Evolutionary conservation across 2,113 vertebrate genomes (phyloP).

Genomic region (Caranx melampygus): DNA sequence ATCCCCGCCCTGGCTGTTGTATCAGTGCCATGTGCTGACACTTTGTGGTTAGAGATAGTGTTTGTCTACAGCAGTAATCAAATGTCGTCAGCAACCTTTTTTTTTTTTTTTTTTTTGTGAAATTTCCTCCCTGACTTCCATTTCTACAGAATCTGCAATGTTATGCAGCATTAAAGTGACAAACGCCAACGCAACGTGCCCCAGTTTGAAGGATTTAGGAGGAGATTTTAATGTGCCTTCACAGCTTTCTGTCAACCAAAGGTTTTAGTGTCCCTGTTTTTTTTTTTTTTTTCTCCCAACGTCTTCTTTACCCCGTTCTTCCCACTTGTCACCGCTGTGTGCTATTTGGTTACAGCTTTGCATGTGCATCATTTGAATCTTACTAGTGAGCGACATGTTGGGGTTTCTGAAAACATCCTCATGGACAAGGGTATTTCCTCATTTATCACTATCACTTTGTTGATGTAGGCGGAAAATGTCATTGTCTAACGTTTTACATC

Average conservation of each 20-base stretch:
- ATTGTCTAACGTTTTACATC: background rate
- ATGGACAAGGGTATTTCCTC: slow-evolving; percentile 47
- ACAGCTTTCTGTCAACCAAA: slow-evolving; percentile 75
- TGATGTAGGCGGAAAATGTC: slow-evolving; percentile 34
- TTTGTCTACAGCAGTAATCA: slow-evolving; percentile 20
- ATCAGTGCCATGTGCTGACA: slow-evolving; percentile 27
- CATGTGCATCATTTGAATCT: slow-evolving; percentile 64
- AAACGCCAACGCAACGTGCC: slow-evolving; percentile 46
- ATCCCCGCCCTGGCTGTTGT: slow-evolving; percentile 3
- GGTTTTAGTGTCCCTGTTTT: slow-evolving; percentile 35
- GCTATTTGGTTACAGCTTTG: slow-evolving; percentile 73
- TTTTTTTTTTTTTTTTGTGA: background rate
- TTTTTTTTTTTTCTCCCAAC: background rate
- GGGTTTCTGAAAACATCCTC: slow-evolving; percentile 39
- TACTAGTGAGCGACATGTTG: slow-evolving; percentile 28
- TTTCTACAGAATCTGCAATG: slow-evolving; percentile 24
- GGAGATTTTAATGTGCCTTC: slow-evolving; percentile 78
- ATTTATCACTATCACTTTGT: background rate
- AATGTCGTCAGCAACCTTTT: background rate
- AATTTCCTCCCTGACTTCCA: slow-evolving; percentile 29
- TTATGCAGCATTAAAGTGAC: slow-evolving; percentile 49
- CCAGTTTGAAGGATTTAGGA: slow-evolving; percentile 66
- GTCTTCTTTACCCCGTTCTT: slow-evolving; percentile 7
- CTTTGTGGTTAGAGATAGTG: background rate
- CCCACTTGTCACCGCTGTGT: slow-evolving; percentile 31